Evolutionary conservation across 2,888 invertebrate genomes (phyloP).

Genomic region (Dynastes hyllus): DNA sequence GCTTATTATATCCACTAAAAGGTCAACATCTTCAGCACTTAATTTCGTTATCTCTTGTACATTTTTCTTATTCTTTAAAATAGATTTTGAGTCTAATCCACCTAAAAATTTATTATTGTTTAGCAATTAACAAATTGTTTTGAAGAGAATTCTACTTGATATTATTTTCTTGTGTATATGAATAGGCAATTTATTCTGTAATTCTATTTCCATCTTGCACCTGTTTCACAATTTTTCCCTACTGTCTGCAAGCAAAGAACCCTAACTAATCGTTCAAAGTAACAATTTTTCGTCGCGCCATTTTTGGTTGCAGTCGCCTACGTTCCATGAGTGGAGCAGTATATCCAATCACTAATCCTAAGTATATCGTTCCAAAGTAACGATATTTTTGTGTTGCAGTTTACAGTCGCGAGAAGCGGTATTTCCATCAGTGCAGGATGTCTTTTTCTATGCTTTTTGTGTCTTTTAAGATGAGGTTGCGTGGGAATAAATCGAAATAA

Average conservation of each 20-base stretch:
- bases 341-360: too few relatives aligned
- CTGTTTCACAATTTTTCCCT: not conserved
- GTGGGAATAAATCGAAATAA: too few relatives aligned
- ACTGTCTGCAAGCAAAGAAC: not conserved
- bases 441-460: too few relatives aligned
- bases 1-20: conserved; percentile 67
- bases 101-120: conserved; percentile 56
- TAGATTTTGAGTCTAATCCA: conserved; percentile 69
- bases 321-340: too few relatives aligned
- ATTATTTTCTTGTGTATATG: conserved; percentile 29
- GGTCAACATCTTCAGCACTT: conserved; percentile 66
- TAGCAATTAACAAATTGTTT: not conserved
- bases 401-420: too few relatives aligned
- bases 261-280: too few relatives aligned
- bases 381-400: too few relatives aligned
- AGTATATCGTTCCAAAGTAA: too few relatives aligned
- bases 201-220: conserved; percentile 28
- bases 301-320: too few relatives aligned
- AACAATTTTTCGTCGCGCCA: too few relatives aligned
- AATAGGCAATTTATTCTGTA: conserved; percentile 19
- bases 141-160: not conserved
- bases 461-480: too few relatives aligned
- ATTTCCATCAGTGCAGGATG: too few relatives aligned
- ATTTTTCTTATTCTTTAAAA: conserved; percentile 69
- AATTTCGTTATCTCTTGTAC: conserved; percentile 70